phyloP scores from a whole-genome alignment of 2,797 vertebrate species.

The Todus mexicanus region DNA sequence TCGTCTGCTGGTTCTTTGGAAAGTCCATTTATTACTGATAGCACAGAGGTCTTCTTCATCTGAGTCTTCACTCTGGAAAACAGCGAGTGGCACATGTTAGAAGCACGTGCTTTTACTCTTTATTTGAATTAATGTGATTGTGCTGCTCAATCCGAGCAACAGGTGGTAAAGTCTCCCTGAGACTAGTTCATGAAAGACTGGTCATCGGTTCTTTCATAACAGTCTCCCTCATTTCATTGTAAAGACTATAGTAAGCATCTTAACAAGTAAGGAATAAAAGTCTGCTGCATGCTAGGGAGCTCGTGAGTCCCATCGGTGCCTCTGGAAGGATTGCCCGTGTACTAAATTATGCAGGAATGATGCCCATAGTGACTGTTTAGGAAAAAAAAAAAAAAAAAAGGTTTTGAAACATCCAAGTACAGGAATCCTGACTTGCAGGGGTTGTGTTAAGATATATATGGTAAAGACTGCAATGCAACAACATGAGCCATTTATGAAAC shows the following conservation, averaged over 20 bases:
- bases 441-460: not conserved
- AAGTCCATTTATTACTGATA: constrained; percentile 99
- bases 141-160: not conserved
- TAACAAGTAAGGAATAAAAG: not conserved
- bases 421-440: not conserved
- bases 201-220: not conserved
- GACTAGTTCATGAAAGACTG: not conserved
- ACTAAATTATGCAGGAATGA: not conserved
- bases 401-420: not conserved
- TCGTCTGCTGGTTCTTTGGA: constrained; percentile 93
- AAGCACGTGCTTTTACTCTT: not conserved
- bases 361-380: not conserved
- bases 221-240: not conserved
- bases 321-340: no score
- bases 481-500: not conserved
- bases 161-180: not conserved
- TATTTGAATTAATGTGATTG: not conserved
- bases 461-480: not conserved
- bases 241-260: not conserved
- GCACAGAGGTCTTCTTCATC: constrained; percentile 97
- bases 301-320: not conserved
- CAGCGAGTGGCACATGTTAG: not conserved
- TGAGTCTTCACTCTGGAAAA: constrained; percentile 91
- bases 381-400: not conserved
- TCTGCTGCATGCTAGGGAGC: not conserved